Evolutionary conservation across 1,140 invertebrate species (phyloP).

Genomic region (Batillaria attramentaria): DNA sequence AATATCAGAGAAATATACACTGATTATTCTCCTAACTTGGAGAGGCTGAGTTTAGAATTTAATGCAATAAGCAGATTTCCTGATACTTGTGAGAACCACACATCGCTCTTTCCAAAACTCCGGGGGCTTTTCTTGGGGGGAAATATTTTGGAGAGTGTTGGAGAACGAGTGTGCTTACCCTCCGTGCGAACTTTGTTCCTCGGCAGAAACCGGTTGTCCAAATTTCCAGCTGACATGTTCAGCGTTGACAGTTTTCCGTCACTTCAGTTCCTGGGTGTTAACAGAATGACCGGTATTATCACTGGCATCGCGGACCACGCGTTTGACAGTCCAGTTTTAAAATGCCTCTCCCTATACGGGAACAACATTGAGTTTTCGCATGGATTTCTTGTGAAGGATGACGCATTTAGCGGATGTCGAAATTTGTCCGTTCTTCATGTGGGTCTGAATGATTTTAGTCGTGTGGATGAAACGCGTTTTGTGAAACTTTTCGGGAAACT

Average conservation of each 20-base stretch:
- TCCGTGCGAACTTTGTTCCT: not conserved
- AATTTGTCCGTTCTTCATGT: not conserved
- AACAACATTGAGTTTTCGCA: not conserved
- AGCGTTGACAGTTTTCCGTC: not conserved
- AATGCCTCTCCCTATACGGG: not conserved
- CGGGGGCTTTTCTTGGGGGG: not conserved
- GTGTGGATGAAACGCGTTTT: not conserved
- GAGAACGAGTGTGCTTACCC: not conserved
- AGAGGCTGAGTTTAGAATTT: not conserved
- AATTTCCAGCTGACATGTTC: not conserved
- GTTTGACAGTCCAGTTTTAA: not conserved
- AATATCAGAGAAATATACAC: not conserved
- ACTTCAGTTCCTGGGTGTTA: not conserved
- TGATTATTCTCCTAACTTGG: not conserved
- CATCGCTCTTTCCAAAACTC: not conserved
- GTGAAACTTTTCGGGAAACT: not conserved
- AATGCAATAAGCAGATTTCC: not conserved
- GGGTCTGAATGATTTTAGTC: not conserved
- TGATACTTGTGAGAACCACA: not conserved
- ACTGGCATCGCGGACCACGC: not conserved
- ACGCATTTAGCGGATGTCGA: not conserved
- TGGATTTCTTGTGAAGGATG: too few relatives aligned
- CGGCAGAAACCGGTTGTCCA: not conserved
- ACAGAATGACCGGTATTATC: not conserved
- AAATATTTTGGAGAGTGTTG: not conserved